Base-by-base conservation (phyloP, 2,888 invertebrate species). In the Synergus itoensis region DNA sequence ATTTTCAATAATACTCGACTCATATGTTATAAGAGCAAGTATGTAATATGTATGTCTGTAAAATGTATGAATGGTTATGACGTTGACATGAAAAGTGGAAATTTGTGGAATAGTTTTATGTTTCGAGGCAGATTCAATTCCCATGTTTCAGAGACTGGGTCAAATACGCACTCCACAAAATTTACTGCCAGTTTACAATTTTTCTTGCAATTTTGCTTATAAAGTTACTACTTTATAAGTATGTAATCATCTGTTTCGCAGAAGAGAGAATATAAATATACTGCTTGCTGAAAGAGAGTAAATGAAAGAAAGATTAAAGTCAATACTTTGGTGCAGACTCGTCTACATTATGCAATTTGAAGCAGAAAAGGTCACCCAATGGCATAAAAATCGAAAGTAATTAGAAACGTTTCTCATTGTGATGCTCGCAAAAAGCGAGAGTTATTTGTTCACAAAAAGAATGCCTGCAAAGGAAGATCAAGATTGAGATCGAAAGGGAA, bases 391-490 rank as follows among this genome's bases (percentile, higher is more conserved):
- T 65, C 11, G 41, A 65, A 65, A 65, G 65, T 65, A 65, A 65
- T 65, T 65, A 65, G 65, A 65, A 65, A 18, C 41, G 18, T 65
- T 40, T 11, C 65, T 18, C n/a, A 65, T n/a, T 65, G 41, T 41
- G 14, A 41, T 41, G 41, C 16, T 41, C 14, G 41, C n/a, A 65
- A 65, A 41, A 65, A 65, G 65, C n/a, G 65, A 65, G 41, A 65
- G 65, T 41, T 65, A 65, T 65, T 65, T 65, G 65, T 65, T 65
- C 40, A 41, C 40, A 65, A 65, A 65, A 65, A 65, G 62, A 41
- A 18, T 41, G 18, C 41, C 40, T 18, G 73, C n/a, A 73, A 53
- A 36, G 16, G 69, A 14, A 45, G 69, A 69, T 48, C 36, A 53
- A 48, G 48, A 48, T 48, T 69, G 16, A 69, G 53, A 73, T 73